phyloP scores from a whole-genome alignment of 2,888 invertebrate species.

The Apodemia zela region DNA sequence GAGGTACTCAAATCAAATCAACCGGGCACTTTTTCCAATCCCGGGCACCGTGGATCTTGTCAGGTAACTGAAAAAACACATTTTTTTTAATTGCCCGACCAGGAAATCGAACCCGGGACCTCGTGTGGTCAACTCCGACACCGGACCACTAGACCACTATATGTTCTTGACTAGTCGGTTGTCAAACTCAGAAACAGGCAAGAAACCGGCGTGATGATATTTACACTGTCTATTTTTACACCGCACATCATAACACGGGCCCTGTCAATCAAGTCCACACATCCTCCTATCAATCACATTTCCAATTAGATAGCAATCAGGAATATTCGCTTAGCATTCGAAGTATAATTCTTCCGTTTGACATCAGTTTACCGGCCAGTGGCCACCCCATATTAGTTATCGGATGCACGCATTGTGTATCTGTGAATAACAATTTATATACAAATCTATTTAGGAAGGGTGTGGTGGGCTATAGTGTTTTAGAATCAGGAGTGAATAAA shows the following conservation, averaged over 20 bases:
- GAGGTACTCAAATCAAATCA: no score
- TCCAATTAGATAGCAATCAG: slow-evolving; percentile 6
- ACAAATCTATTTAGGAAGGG: neutral
- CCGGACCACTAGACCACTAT: no score
- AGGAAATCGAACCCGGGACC: no score
- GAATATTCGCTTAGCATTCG: slow-evolving; percentile 11
- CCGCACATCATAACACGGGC: neutral
- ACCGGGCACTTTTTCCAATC: no score
- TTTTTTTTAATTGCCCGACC: no score
- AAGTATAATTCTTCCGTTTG: slow-evolving; percentile 4
- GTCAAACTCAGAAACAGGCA: no score
- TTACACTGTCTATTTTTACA: neutral
- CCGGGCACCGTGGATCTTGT: no score
- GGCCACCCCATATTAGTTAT: neutral
- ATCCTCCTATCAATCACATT: slow-evolving; percentile 13
- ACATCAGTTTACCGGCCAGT: neutral
- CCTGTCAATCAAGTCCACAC: neutral
- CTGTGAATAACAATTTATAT: neutral
- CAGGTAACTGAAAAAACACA: no score
- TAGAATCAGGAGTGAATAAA: neutral
- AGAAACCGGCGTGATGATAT: neutral
- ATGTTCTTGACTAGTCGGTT: no score
- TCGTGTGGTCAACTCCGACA: no score
- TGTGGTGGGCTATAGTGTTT: neutral
- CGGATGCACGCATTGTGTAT: neutral